Conservation (phyloP, 2,888 invertebrate genomes). For the Furcula furcula region DNA sequence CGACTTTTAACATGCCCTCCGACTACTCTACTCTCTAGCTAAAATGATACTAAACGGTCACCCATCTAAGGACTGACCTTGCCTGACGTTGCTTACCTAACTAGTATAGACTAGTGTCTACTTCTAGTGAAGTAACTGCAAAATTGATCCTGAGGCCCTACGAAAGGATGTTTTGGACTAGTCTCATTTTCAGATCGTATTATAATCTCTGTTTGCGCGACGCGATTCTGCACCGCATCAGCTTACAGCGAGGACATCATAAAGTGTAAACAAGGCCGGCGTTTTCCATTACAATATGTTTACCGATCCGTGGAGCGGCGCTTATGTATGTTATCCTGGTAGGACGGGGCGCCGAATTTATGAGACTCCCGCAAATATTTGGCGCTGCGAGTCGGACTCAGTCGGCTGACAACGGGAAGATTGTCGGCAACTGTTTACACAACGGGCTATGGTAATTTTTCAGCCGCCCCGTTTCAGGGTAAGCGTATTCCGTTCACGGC, state of each 20-base stretch:
- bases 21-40: too few species aligned
- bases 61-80: too few species aligned
- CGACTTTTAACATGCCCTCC: too few species aligned
- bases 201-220: slow-evolving; percentile 41
- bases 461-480: slow-evolving; percentile 48
- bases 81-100: too few species aligned
- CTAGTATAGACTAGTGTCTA: too few species aligned
- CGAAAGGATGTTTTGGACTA: too few species aligned
- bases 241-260: slow-evolving; percentile 76
- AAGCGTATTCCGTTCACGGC: slow-evolving; percentile 59
- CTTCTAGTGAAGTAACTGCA: too few species aligned
- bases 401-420: slow-evolving; percentile 76
- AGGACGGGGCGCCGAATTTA: slow-evolving; percentile 73
- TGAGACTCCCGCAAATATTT: slow-evolving; percentile 79
- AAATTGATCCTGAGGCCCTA: too few species aligned
- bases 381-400: slow-evolving; percentile 67
- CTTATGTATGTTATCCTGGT: slow-evolving; percentile 80
- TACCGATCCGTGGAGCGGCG: slow-evolving; percentile 78
- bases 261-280: slow-evolving; percentile 80
- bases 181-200: slow-evolving; percentile 30
- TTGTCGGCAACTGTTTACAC: slow-evolving; percentile 74
- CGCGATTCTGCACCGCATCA: slow-evolving; percentile 58
- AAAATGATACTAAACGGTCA: too few species aligned
- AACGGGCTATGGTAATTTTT: slow-evolving; percentile 74
- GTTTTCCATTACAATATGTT: slow-evolving; percentile 83